phyloP scores from a whole-genome alignment of 2,797 vertebrate genomes.

The Argyrosomus regius region DNA sequence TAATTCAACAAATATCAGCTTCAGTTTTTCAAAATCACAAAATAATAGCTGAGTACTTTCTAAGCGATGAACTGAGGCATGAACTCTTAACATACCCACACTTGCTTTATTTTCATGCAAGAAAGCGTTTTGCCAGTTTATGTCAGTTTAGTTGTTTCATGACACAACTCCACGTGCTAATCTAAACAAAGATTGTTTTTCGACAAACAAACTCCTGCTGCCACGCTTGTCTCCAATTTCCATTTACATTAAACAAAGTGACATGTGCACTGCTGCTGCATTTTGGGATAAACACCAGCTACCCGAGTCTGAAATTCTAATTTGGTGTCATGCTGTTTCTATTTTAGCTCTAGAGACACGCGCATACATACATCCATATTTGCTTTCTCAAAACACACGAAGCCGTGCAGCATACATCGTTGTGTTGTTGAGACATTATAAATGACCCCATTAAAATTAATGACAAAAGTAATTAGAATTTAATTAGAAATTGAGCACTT shows the following conservation, averaged over 20 bases:
- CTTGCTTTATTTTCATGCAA: neutral
- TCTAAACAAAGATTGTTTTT: slow-evolving; percentile 34
- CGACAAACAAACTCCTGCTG: slow-evolving; percentile 40
- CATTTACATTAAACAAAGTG: slow-evolving; percentile 45
- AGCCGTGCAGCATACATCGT: slow-evolving; percentile 34
- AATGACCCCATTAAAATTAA: slow-evolving; percentile 80
- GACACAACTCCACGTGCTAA: slow-evolving; percentile 18
- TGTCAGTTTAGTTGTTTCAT: slow-evolving; percentile 6
- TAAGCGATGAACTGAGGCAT: neutral
- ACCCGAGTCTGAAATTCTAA: slow-evolving; percentile 47
- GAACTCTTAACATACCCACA: neutral
- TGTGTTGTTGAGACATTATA: slow-evolving; percentile 70
- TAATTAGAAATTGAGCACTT: slow-evolving; percentile 77
- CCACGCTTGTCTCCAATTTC: slow-evolving; percentile 8
- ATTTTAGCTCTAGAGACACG: slow-evolving; percentile 33
- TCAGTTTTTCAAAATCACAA: neutral
- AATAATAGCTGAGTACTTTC: neutral
- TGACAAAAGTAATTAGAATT: slow-evolving; percentile 78
- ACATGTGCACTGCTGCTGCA: slow-evolving; percentile 24
- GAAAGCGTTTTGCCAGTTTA: neutral
- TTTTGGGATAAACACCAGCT: slow-evolving; percentile 35
- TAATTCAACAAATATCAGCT: neutral
- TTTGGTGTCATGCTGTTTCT: slow-evolving; percentile 52
- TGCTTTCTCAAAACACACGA: slow-evolving; percentile 45
- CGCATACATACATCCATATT: slow-evolving; percentile 22